phyloP scores from a whole-genome alignment of 2,113 vertebrate species.

The Cochlearius cochlearius region DNA sequence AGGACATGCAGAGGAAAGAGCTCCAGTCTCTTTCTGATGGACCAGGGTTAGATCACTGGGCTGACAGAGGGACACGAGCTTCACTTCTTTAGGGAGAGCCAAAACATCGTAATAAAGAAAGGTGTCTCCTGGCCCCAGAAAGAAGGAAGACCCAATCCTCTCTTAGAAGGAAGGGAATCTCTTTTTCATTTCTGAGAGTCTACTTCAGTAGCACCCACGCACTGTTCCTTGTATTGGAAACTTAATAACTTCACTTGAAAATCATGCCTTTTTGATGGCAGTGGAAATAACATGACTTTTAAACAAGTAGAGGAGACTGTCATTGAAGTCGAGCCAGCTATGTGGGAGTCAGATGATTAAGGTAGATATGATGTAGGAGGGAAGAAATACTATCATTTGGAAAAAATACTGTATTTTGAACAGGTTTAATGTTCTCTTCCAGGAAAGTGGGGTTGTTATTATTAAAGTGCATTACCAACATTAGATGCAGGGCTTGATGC shows the following conservation, averaged over 20 bases:
- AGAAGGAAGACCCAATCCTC: background rate
- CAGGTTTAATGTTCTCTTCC: constrained; percentile 50
- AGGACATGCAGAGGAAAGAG: background rate
- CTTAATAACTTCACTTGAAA: constrained; percentile 63
- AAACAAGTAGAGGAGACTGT: constrained; percentile 61
- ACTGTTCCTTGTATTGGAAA: constrained; percentile 51
- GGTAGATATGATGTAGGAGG: constrained; percentile 61
- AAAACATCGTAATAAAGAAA: background rate
- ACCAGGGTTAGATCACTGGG: background rate
- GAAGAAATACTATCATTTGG: constrained; percentile 66
- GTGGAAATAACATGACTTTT: constrained; percentile 65
- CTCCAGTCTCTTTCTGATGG: background rate
- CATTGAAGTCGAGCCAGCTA: constrained; percentile 61
- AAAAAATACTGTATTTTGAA: constrained; percentile 56
- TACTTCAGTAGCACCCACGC: constrained; percentile 39
- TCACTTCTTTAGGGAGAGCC: background rate
- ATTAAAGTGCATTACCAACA: constrained; percentile 51
- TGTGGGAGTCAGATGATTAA: constrained; percentile 65
- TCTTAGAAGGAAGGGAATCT: background rate
- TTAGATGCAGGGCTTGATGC: constrained; percentile 38
- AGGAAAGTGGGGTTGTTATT: constrained; percentile 31
- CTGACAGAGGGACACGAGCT: background rate
- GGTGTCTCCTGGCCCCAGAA: background rate
- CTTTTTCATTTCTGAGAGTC: background rate
- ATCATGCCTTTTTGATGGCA: constrained; percentile 58